Evolutionary conservation across 2,888 invertebrate species (phyloP).

Genomic region (Prosapia bicincta): DNA sequence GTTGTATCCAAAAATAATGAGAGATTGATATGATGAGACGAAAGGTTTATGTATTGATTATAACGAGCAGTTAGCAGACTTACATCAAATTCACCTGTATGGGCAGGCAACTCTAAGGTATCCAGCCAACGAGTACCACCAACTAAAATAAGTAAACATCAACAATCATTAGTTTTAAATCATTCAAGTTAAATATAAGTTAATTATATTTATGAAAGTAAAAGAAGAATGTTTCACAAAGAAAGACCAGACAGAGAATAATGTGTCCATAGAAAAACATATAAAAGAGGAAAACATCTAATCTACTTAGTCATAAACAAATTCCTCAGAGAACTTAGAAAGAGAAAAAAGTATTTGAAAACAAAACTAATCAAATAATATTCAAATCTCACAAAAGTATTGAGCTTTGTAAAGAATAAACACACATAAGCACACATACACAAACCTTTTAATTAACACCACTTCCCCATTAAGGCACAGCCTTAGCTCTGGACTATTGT

Average conservation of each 20-base stretch:
- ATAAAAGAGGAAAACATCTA: too few relatives aligned
- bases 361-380: too few relatives aligned
- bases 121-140: constrained; percentile 33
- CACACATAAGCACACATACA: too few relatives aligned
- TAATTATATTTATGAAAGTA: background rate
- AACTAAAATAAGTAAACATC: constrained; percentile 27
- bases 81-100: constrained; percentile 65
- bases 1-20: constrained; percentile 61
- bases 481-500: too few relatives aligned
- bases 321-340: too few relatives aligned
- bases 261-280: too few relatives aligned
- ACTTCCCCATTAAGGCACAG: too few relatives aligned
- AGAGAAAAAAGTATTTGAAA: too few relatives aligned
- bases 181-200: background rate
- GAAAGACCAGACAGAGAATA: background rate
- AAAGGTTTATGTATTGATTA: constrained; percentile 55
- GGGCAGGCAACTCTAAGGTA: constrained; percentile 51
- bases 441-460: too few relatives aligned
- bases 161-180: background rate
- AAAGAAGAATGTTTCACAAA: background rate
- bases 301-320: too few relatives aligned
- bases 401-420: too few relatives aligned
- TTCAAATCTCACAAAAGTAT: too few relatives aligned
- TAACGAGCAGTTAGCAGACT: constrained; percentile 61
- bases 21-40: constrained; percentile 32